Evolutionary conservation across 2,797 vertebrate species (phyloP), one percentile per base, ranked within the genome.

Genomic region (Acrossocheilus fasciatus): DNA sequence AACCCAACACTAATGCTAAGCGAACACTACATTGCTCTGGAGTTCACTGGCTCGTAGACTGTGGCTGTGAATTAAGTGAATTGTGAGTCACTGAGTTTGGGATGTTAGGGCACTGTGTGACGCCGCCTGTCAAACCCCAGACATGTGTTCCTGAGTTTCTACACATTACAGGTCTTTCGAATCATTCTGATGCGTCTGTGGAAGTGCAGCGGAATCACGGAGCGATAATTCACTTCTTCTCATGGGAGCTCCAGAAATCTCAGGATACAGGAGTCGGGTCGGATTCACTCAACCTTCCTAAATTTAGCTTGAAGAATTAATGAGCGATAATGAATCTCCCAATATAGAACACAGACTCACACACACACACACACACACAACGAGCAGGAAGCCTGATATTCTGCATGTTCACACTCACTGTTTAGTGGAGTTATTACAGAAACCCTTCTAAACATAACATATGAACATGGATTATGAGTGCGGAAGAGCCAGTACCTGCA

Each of bases 401-500:
- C 30, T 36, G 30, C 34, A 18, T 36, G 66, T 68, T 18, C 66
- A 4, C 66, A 62, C n/a, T 62, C 59, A 62, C 59, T 12, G 59
- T 62, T 62, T 4, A 23, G n/a, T 68, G 66, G 18, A 57, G 34
- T 54, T 80, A 41, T 41, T 69, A 86, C 69, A 52, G 43, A 23
- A 62, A 12, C 59, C 1, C 57, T 59, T 59, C 57, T n/a, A 62
- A 62, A 0, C 1, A 7, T 11, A 62, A 26, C 0, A 11, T 5
- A 12, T 26, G 10, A 62, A 62, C 59, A 62, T 4, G 0, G 9
- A 59, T n/a, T n/a, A 59, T 11, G 57, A n/a, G 57, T 11, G 57
- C 0, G 0, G 59, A 26, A 62, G n/a, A 62, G 59, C 9, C 9
- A 17, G 83, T 98, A 99, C 98, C 98, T 99, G 98, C 97, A 99